Evolutionary conservation across 2,797 vertebrate species (phyloP), one percentile per base, ranked within the genome.

Genomic region (Carapus acus): DNA sequence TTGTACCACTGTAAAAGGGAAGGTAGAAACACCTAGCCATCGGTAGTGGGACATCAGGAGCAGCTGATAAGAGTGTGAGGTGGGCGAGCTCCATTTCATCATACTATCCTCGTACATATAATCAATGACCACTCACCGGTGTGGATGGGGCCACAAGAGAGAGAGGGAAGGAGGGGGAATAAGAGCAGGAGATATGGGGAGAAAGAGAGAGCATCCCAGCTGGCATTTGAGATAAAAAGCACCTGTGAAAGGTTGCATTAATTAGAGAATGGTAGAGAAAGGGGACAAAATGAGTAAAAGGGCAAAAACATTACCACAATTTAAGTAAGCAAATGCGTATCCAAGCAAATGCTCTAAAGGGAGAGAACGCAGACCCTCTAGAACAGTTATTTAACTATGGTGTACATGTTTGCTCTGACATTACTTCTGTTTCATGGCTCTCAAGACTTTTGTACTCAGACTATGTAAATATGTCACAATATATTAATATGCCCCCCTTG

Each of bases 51-150:
- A 64, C 57, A 69, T 67, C 74, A 69, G 71, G 58, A 60, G 66
- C 67, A 61, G 57, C 71, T 64, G 65, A 76, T 52, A 49, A 74
- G 70, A 73, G 74, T 69, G 58, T 58, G 56, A 63, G 68, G 75
- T 79, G 77, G 79, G 82, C 58, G 60, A 74, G 57, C 75, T 69
- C 62, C 65, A 81, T 83, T 80, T 82, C 54, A 66, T 78, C 70
- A 62, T 69, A 73, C 59, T 77, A 66, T 76, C 70, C 69, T 59
- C 79, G 71, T 60, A 75, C 56, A 58, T 27, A 69, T 84, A 73
- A 83, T 79, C 73, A 80, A 76, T 84, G 80, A 70, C 67, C 78
- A 78, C 78, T 74, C 62, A 71, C 54, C 49, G 24, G 34, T 59
- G 45, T 75, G 65, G 56, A 69, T 73, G 52, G 14, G 54, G 63